These are phyloP conservation scores for Maniola hyperantus DNA, from an alignment of 2,888 invertebrate species.

Conservation along the genomic window DNA sequence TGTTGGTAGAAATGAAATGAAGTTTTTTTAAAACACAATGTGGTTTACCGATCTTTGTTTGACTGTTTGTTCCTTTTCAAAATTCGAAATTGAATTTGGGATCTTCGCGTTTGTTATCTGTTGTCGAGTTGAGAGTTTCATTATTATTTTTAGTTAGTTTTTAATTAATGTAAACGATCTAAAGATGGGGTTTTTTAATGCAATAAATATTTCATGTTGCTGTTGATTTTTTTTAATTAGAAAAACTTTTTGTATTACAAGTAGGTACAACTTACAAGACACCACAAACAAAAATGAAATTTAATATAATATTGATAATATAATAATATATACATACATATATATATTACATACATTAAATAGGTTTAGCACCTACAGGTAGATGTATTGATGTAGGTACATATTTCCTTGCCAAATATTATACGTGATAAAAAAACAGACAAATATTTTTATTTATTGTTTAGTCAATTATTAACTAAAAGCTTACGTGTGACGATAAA, in stretches of 20 bases:
- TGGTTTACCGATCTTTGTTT: slow-evolving; percentile 45
- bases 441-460: too few relatives aligned
- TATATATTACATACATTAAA: too few relatives aligned
- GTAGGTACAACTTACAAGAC: too few relatives aligned
- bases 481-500: too few relatives aligned
- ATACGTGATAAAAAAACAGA: too few relatives aligned
- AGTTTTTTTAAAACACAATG: slow-evolving; percentile 39
- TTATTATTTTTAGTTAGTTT: slow-evolving; percentile 26
- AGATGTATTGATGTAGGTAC: too few relatives aligned
- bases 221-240: neutral
- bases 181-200: slow-evolving; percentile 11
- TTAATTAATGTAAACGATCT: slow-evolving; percentile 30
- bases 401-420: too few relatives aligned
- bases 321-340: too few relatives aligned
- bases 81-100: slow-evolving; percentile 33
- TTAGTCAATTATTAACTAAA: too few relatives aligned
- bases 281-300: too few relatives aligned
- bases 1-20: slow-evolving; percentile 41
- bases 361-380: too few relatives aligned
- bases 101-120: slow-evolving; percentile 20
- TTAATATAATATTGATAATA: too few relatives aligned
- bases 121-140: slow-evolving; percentile 17
- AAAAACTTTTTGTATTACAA: neutral
- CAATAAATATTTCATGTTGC: neutral
- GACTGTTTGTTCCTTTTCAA: slow-evolving; percentile 33